phyloP scores from a whole-genome alignment of 23 tunicate species.

The Trididemnum clinides region DNA sequence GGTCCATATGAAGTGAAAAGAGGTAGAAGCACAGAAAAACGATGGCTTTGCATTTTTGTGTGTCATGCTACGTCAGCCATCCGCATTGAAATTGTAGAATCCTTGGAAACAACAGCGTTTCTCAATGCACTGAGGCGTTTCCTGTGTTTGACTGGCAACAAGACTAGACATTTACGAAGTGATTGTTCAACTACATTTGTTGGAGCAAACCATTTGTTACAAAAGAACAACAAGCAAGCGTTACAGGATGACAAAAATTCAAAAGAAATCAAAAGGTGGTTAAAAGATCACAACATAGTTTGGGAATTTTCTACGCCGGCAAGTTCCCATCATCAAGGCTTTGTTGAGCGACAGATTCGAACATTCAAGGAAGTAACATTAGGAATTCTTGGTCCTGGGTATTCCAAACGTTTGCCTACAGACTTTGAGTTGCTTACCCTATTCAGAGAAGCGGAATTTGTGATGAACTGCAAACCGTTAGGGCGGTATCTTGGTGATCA shows the following conservation, averaged over 20 bases:
- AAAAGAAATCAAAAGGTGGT: background rate
- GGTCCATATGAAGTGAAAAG: conserved; percentile 3
- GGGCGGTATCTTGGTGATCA: background rate
- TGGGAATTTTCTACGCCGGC: conserved; percentile 2
- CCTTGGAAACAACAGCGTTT: background rate
- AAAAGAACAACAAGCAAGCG: background rate
- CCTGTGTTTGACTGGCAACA: background rate
- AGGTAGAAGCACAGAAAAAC: background rate
- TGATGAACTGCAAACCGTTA: background rate
- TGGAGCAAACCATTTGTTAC: background rate
- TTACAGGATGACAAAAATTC: background rate
- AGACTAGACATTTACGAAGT: background rate
- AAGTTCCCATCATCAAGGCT: conserved; percentile 9
- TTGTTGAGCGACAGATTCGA: background rate
- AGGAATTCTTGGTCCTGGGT: background rate
- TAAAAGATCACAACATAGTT: background rate
- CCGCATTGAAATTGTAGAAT: background rate
- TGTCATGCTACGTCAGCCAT: background rate
- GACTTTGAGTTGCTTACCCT: background rate
- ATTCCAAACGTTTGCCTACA: background rate
- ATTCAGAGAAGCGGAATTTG: conserved; percentile 5
- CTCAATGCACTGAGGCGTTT: background rate
- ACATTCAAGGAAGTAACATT: background rate
- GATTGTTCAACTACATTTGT: background rate
- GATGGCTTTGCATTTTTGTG: background rate